Evolutionary conservation across 30 jellyfish, hydroid and myxozoan species (phyloP).

Genomic region (Sanderia malayensis): DNA sequence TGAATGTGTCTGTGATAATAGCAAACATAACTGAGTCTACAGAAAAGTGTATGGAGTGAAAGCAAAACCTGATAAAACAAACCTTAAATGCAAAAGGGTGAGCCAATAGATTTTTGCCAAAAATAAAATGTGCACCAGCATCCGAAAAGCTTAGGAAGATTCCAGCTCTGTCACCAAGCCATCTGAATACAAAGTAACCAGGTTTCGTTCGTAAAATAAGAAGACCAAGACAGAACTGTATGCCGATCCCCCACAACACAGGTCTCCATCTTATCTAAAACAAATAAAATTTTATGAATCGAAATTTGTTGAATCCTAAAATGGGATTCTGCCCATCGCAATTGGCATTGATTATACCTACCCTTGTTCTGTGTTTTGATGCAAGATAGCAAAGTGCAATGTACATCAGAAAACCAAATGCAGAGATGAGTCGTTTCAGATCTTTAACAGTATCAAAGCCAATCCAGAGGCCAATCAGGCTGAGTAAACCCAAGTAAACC

Average conservation of each 20-base stretch:
- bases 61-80: no score
- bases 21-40: no score
- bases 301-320: no score
- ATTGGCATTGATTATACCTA: no score
- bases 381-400: conserved; percentile 43
- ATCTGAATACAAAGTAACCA: conserved; percentile 41
- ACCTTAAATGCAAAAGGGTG: conserved; percentile 84
- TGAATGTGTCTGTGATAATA: no score
- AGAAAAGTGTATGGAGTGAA: no score
- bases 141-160: conserved; percentile 63
- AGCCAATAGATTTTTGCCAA: conserved; percentile 35
- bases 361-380: conserved; percentile 60
- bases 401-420: conserved; percentile 51
- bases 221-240: conserved; percentile 67
- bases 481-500: conserved; percentile 35
- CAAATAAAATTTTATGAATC: no score
- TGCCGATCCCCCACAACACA: conserved; percentile 73
- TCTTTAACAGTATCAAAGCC: conserved; percentile 76
- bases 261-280: conserved; percentile 73
- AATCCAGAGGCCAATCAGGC: conserved; percentile 57
- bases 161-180: conserved; percentile 82
- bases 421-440: conserved; percentile 58
- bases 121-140: conserved; percentile 71
- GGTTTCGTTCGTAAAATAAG: conserved; percentile 68
- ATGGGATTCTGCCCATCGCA: no score